phyloP scores from a whole-genome alignment of 2,888 invertebrate species.

The Dryobota labecula region DNA sequence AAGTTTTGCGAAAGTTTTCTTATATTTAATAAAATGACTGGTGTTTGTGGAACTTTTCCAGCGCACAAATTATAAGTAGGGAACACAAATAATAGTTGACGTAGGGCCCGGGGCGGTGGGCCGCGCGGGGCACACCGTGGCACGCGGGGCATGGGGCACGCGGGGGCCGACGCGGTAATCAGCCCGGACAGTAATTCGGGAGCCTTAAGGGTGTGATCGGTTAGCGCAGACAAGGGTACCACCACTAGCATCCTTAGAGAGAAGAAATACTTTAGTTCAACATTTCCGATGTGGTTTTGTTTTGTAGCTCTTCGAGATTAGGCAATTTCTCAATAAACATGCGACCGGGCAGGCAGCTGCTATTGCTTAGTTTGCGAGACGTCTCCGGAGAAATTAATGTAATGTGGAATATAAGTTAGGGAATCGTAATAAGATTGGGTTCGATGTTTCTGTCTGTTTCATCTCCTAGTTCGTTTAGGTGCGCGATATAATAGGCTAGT shows the following conservation, averaged over 20 bases:
- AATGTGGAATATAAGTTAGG: slow-evolving; percentile 86
- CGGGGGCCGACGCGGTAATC: slow-evolving; percentile 83
- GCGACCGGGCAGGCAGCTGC: slow-evolving; percentile 85
- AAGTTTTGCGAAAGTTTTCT: slow-evolving; percentile 84
- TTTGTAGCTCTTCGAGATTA: slow-evolving; percentile 90
- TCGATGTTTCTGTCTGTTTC: slow-evolving; percentile 84
- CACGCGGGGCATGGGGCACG: slow-evolving; percentile 57
- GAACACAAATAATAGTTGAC: slow-evolving; percentile 90
- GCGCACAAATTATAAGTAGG: slow-evolving; percentile 88
- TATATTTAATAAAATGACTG: slow-evolving; percentile 87
- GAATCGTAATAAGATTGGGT: slow-evolving; percentile 83
- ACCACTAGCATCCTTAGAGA: slow-evolving; percentile 87
- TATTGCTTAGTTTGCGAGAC: slow-evolving; percentile 86
- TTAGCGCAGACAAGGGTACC: slow-evolving; percentile 89
- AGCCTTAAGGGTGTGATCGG: slow-evolving; percentile 90
- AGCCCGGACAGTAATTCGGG: slow-evolving; percentile 89
- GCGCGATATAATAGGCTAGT: slow-evolving; percentile 70
- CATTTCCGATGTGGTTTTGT: slow-evolving; percentile 90
- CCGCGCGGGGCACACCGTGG: slow-evolving; percentile 66
- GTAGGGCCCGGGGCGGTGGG: slow-evolving; percentile 79
- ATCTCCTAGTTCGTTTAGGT: slow-evolving; percentile 79
- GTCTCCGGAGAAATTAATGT: slow-evolving; percentile 90
- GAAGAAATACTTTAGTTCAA: slow-evolving; percentile 90
- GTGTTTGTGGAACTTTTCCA: slow-evolving; percentile 87
- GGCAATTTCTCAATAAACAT: slow-evolving; percentile 89